Conservation (phyloP, 2,113 vertebrate genomes). For the Silurus glanis region DNA sequence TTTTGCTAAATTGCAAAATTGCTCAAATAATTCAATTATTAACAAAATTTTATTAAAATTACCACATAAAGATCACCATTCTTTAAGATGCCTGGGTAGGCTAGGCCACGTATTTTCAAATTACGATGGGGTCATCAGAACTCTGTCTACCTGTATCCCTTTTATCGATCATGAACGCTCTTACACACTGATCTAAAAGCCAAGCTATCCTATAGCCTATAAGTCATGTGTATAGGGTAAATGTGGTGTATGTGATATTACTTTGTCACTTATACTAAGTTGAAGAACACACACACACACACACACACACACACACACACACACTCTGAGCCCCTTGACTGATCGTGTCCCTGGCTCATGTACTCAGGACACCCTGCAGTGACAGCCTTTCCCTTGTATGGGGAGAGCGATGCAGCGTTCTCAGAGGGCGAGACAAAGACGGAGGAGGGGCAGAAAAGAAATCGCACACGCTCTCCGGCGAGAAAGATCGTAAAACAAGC, state of each 20-base stretch:
- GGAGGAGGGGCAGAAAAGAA: slow-evolving; percentile 26
- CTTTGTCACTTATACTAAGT: background rate
- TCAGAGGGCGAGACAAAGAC: slow-evolving; percentile 21
- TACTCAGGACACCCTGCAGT: slow-evolving; percentile 14
- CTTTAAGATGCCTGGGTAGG: too few relatives aligned
- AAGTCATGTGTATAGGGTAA: background rate
- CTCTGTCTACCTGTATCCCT: background rate
- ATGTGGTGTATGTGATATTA: background rate
- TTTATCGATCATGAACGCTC: background rate
- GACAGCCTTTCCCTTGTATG: slow-evolving; percentile 35
- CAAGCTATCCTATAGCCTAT: background rate
- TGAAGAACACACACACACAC: slow-evolving; percentile 17
- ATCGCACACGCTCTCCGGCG: background rate
- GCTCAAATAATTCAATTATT: too few relatives aligned
- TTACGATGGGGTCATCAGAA: too few relatives aligned
- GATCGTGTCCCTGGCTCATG: slow-evolving; percentile 23
- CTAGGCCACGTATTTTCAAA: too few relatives aligned
- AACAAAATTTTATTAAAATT: too few relatives aligned
- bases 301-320: slow-evolving; percentile 9
- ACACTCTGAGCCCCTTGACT: background rate
- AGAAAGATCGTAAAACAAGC: slow-evolving; percentile 56
- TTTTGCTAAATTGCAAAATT: too few relatives aligned
- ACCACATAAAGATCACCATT: too few relatives aligned
- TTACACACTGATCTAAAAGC: background rate
- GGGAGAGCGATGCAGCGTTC: slow-evolving; percentile 18